Evolutionary conservation across 2,113 vertebrate genomes (phyloP), one percentile per base, ranked within the genome.

Genomic region (Pluvianellus socialis): DNA sequence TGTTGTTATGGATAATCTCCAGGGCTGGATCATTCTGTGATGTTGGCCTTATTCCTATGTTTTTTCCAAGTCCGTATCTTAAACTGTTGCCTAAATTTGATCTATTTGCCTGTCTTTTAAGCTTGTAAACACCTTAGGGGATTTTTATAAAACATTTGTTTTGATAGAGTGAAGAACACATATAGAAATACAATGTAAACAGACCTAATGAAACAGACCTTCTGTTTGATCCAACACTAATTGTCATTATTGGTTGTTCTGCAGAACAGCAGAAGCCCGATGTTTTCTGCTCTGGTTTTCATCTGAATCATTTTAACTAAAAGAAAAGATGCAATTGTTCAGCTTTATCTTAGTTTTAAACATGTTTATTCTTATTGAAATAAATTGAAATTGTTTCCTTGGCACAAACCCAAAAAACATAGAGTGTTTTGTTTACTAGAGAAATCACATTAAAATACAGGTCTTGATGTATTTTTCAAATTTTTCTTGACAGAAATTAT

Each of bases 211-310:
- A 97, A 90, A 86, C 38, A 38, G 38, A 38, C 38, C 66, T 88
- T 94, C 44, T 59, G 14, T 77, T 91, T 88, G 55, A 92, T 96
- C 90, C 92, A 91, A 62, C 10, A 35, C 62, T 81, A 84, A 61
- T 90, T 91, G 65, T 87, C 55, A n/a, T 90, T 94, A 91, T 90
- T 94, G 96, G 81, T 93, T 90, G 42, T 62, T 91, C 47, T 91
- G 45, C 49, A 73, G 66, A 52, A 40, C 74, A 86, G 67, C 49
- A 79, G 62, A 76, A 95, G 18, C 53, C n/a, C 50, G 20, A 2
- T 55, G 42, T 73, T 94, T 94, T 97, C 84, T 94, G 20, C 73
- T 88, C 33, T 96, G 73, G 53, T 94, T 90, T 95, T 93, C 58
- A 59, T 65, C 56, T 87, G 38, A 83, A 40, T 84, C 4, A 59